These are phyloP conservation scores for Eclectus roratus DNA, from an alignment of 2,113 vertebrate species.

Conservation along the genomic window DNA sequence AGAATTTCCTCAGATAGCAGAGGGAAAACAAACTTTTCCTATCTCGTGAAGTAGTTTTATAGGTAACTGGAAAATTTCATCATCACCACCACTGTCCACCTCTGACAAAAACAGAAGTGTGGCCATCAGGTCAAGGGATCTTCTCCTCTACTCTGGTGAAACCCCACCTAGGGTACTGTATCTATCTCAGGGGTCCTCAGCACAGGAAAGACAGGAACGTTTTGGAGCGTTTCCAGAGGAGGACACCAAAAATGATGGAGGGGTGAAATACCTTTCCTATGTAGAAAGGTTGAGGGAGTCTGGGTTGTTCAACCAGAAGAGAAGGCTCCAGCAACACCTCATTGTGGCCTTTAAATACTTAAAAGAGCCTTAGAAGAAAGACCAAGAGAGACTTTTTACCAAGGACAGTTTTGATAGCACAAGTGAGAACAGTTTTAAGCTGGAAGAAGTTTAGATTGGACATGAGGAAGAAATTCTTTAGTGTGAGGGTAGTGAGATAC, in stretches of 20 bases:
- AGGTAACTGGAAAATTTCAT: not conserved
- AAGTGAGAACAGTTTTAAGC: not conserved
- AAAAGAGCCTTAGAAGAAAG: not conserved
- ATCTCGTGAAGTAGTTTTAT: not conserved
- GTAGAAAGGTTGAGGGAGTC: not conserved
- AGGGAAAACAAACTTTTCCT: not conserved
- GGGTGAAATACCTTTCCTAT: not conserved
- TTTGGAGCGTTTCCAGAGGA: not conserved
- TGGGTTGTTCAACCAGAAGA: not conserved
- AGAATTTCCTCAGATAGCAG: not conserved
- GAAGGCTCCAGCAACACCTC: not conserved
- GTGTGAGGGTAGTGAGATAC: not conserved
- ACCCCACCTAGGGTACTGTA: not conserved
- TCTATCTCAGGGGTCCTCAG: not conserved
- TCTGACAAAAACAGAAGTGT: not conserved
- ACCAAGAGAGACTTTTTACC: not conserved
- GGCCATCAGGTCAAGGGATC: not conserved
- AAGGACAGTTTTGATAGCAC: not conserved
- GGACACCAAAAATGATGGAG: not conserved
- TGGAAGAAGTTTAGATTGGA: not conserved
- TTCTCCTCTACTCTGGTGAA: not conserved
- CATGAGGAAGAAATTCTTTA: not conserved
- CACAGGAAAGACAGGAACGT: not conserved
- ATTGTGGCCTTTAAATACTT: not conserved
- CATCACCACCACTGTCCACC: not conserved